Evolutionary conservation across 2,797 vertebrate genomes (phyloP), one percentile per base, ranked within the genome.

Genomic region (Manis pentadactyla): DNA sequence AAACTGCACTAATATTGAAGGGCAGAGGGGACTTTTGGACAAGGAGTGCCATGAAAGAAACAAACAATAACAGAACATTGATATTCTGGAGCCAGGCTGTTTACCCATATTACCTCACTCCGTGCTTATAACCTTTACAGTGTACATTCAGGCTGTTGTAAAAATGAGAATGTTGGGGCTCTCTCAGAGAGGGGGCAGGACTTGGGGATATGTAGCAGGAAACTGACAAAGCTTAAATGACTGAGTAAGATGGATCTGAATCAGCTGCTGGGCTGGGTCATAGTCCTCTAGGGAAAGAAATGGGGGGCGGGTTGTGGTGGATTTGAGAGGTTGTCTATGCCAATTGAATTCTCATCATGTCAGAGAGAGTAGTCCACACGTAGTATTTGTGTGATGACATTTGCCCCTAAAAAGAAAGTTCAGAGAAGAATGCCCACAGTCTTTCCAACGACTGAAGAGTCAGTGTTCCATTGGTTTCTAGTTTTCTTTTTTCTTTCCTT

Each of bases 391-490:
- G 15, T 73, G 61, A 90, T 64, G 37, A 5, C 57, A 82, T 94
- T 87, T 74, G 29, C 46, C 57, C 9, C 31, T 12, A 69, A 87
- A 55, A 77, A 74, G 88, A 66, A 10, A 55, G 37, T 64, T 39
- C 66, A 57, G 37, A 81, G 51, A 82, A 77, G 77, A 64, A 73
- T 42, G 25, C 23, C 8, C 23, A 85, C 13, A 59, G 1, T 34
- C 14, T 87, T 95, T 46, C 27, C 34, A 85, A 79, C 68, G 23
- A 85, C 73, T 84, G 90, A 87, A 77, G 68, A 71, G 37, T 42
- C 23, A 78, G 29, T 17, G 15, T 49, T 92, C 74, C 31, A 12
- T 85, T 88, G 34, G 55, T n/a, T 93, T 93, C 46, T 85, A 81
- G 61, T 2, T 42, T 57, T 42, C 63, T n/a, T 3, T 6, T 12